Conservation (phyloP, 2,797 vertebrate species). For the Paratrypauchen microcephalus region DNA sequence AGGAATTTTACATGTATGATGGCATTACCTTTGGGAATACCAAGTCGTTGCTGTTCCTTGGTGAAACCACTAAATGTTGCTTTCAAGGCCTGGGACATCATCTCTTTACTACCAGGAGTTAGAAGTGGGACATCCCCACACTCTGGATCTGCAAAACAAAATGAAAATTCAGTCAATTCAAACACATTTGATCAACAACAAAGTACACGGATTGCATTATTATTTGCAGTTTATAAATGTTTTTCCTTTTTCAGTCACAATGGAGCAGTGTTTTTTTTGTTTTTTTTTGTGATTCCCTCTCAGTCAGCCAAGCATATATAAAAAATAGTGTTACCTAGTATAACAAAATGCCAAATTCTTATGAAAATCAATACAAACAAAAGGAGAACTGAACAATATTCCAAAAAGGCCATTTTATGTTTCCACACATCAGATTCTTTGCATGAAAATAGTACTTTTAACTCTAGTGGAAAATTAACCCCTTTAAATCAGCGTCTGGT, state of each 20-base stretch:
- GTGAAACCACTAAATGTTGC: conserved; percentile 97
- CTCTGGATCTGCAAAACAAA: conserved; percentile 86
- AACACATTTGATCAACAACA: conserved; percentile 12
- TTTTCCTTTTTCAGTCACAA: no score
- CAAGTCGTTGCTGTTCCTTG: conserved; percentile 94
- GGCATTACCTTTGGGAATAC: conserved; percentile 92
- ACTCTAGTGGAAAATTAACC: conserved; percentile 29
- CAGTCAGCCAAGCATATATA: no score
- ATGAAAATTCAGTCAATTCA: not conserved
- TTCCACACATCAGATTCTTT: conserved; percentile 7
- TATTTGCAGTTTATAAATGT: no score
- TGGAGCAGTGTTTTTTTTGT: no score
- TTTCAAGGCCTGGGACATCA: conserved; percentile 98
- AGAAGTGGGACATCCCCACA: conserved; percentile 94
- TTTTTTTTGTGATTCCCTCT: no score
- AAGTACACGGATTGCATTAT: not conserved
- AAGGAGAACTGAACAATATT: no score
- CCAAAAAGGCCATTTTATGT: no score
- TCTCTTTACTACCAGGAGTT: conserved; percentile 98
- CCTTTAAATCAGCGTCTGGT: conserved; percentile 40
- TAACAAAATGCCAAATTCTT: no score
- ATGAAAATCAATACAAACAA: no score
- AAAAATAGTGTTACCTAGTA: no score
- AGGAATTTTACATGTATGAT: conserved; percentile 10
- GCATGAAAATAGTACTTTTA: conserved; percentile 31